Conservation (phyloP, 2,797 vertebrate genomes). For the Tokudaia muenninki region DNA sequence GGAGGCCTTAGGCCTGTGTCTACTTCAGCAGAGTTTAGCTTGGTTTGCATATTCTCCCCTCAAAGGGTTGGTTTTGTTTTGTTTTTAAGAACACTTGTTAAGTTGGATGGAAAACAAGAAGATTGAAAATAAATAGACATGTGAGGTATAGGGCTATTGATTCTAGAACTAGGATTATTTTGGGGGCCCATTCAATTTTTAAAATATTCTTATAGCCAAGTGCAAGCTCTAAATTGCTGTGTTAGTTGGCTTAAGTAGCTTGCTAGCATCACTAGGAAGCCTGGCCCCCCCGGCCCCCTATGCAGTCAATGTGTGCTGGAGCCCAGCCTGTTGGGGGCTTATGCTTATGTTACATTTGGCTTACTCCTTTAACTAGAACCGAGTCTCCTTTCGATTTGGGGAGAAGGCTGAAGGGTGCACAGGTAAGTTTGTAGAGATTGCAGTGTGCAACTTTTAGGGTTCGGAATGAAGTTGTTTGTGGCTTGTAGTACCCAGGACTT, state of each 20-base stretch:
- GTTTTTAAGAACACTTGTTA: background rate
- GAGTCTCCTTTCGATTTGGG: background rate
- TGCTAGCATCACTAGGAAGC: slow-evolving; percentile 29
- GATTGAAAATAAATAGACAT: background rate
- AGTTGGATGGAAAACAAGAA: slow-evolving; percentile 43
- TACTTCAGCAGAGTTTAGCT: background rate
- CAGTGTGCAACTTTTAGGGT: background rate
- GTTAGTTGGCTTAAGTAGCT: slow-evolving; percentile 38
- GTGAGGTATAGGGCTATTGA: background rate
- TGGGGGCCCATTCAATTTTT: background rate
- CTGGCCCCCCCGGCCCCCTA: slow-evolving; percentile 32
- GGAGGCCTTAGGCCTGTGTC: background rate
- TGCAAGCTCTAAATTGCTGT: slow-evolving; percentile 20
- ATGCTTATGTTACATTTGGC: slow-evolving; percentile 27
- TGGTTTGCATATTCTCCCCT: background rate
- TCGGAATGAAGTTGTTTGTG: background rate
- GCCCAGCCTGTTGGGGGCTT: background rate
- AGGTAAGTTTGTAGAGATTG: background rate
- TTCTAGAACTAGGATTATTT: background rate
- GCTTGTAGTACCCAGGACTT: background rate
- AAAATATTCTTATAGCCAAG: slow-evolving; percentile 14
- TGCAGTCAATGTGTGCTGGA: background rate
- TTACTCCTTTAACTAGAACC: slow-evolving; percentile 54
- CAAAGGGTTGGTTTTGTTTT: background rate
- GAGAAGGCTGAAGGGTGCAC: slow-evolving; percentile 51